phyloP scores from a whole-genome alignment of 23 tunicate genomes.

The Halocynthia roretzi region DNA sequence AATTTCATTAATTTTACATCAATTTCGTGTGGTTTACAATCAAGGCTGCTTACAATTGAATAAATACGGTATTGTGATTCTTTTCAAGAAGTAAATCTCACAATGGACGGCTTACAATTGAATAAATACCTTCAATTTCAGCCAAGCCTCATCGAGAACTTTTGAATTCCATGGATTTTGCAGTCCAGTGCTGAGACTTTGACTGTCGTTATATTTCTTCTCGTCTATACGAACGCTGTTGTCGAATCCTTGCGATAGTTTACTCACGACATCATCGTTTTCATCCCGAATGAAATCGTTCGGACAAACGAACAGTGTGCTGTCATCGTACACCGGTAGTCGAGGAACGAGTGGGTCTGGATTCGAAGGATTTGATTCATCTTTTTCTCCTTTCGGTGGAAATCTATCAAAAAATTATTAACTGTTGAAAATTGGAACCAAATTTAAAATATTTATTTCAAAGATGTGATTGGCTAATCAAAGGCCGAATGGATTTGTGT shows the following conservation, averaged over 20 bases:
- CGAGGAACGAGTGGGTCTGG: background rate
- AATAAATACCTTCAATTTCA: constrained; percentile 30
- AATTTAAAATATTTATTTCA: no score
- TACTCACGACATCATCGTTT: constrained; percentile 18
- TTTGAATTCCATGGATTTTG: constrained; percentile 83
- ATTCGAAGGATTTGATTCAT: no score
- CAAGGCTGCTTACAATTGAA: no score
- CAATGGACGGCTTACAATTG: background rate
- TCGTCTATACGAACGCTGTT: constrained; percentile 8
- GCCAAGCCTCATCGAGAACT: constrained; percentile 65
- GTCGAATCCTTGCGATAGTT: constrained; percentile 17
- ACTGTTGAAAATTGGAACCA: no score
- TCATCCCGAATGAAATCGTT: background rate
- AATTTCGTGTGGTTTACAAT: no score
- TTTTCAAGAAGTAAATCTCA: background rate
- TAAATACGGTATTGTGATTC: no score
- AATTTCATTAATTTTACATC: no score
- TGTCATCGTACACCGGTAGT: background rate
- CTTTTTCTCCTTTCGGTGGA: no score
- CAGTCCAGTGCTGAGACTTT: constrained; percentile 17
- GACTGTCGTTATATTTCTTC: no score
- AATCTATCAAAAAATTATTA: no score
- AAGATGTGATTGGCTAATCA: no score
- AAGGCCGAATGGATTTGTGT: no score
- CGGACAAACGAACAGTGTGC: background rate